These are phyloP conservation scores for Nomia melanderi DNA, from an alignment of 1,140 invertebrate species.

Conservation along the genomic window DNA sequence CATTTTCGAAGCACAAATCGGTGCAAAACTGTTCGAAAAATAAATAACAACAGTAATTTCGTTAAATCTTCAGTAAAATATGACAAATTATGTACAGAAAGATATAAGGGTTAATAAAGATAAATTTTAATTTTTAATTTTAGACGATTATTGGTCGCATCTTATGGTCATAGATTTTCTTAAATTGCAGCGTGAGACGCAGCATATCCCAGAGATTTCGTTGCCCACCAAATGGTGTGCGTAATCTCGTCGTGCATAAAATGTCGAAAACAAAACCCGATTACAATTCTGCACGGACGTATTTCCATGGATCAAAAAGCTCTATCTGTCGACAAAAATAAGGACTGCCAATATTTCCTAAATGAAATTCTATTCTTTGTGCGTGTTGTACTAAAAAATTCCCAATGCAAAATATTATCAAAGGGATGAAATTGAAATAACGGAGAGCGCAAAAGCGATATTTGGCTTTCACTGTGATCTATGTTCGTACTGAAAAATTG, in stretches of 20 bases:
- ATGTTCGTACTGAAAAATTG: no score
- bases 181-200: slow-evolving; percentile 10
- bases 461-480: no score
- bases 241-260: slow-evolving; percentile 40
- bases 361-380: slow-evolving; percentile 31
- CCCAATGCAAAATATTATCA: not conserved
- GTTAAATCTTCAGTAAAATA: no score
- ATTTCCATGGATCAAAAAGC: slow-evolving; percentile 21
- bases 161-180: slow-evolving; percentile 15
- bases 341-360: slow-evolving; percentile 24
- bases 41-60: no score
- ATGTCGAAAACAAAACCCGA: slow-evolving; percentile 29
- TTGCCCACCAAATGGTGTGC: not conserved
- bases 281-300: slow-evolving; percentile 30
- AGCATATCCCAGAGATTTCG: slow-evolving; percentile 27
- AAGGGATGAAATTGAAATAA: slow-evolving; percentile 2
- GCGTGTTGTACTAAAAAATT: not conserved
- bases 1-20: no score
- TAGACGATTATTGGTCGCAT: not conserved
- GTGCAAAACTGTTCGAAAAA: no score
- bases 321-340: slow-evolving; percentile 12
- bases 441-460: not conserved
- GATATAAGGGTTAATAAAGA: no score
- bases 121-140: no score
- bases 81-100: no score